Conservation (phyloP, 2,797 vertebrate species). For the Apogon hyalosoma region DNA sequence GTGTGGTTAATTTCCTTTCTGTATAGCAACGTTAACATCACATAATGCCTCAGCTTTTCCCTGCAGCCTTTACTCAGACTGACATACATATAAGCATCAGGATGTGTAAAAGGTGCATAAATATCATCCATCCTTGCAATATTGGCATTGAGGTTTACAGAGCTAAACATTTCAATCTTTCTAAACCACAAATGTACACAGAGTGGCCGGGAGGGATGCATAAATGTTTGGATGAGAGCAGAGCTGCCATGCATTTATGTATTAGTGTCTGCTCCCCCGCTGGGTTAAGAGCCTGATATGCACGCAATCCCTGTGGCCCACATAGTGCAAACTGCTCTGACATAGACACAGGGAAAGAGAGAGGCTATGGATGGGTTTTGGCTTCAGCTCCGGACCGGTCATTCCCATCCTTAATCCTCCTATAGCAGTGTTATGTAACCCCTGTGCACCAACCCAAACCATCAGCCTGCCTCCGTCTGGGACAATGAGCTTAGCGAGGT, state of each 20-base stretch:
- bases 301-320: constrained; percentile 57
- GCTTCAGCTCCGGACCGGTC: constrained; percentile 43
- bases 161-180: constrained; percentile 56
- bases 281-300: constrained; percentile 56
- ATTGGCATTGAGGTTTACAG: constrained; percentile 33
- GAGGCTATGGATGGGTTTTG: constrained; percentile 22
- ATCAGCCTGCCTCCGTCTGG: neutral
- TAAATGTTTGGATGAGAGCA: constrained; percentile 66
- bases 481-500: constrained; percentile 61
- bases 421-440: constrained; percentile 63
- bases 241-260: constrained; percentile 73
- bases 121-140: constrained; percentile 27
- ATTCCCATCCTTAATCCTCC: constrained; percentile 67
- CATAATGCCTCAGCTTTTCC: constrained; percentile 9
- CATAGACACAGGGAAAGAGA: neutral
- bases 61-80: constrained; percentile 10
- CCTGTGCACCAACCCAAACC: constrained; percentile 38
- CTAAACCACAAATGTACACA: constrained; percentile 45
- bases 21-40: constrained; percentile 24
- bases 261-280: constrained; percentile 68
- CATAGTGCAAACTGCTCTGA: constrained; percentile 25
- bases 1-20: constrained; percentile 38
- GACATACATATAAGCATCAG: constrained; percentile 15
- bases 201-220: constrained; percentile 48
- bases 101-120: constrained; percentile 44